Percentiles rank a stretch among this genome's conserved stretches.
Evolutionary conservation across 2,888 invertebrate species (phyloP).

Genomic region (Proisotoma minuta): DNA sequence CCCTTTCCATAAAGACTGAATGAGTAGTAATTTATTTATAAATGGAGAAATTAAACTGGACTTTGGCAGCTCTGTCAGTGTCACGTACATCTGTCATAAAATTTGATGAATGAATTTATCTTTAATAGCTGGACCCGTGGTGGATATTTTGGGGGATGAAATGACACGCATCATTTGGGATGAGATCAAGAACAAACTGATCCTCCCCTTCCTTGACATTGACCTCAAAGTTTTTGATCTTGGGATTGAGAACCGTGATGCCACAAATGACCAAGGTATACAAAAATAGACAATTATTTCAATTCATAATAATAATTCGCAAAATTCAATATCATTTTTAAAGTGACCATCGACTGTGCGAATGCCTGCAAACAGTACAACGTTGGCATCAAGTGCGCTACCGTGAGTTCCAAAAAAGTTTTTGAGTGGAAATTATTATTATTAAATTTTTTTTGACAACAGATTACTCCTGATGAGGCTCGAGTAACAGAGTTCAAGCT

Average conservation of each 20-base stretch:
- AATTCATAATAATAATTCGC: no score
- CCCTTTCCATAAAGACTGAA: no score
- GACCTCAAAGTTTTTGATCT: conserved; percentile 91
- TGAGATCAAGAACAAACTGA: conserved; percentile 92
- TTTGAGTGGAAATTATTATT: background rate
- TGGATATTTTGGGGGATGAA: conserved; percentile 90
- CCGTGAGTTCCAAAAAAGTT: conserved; percentile 18
- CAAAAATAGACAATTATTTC: no score
- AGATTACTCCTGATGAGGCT: conserved; percentile 84
- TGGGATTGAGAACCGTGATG: conserved; percentile 90
- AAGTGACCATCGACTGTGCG: conserved; percentile 95
- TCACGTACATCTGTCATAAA: no score
- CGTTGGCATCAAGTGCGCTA: conserved; percentile 98
- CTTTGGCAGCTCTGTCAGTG: no score
- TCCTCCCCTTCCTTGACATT: conserved; percentile 90
- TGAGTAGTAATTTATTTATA: no score
- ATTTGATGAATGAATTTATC: no score
- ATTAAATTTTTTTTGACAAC: background rate
- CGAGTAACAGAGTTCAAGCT: conserved; percentile 65
- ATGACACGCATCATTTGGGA: conserved; percentile 98
- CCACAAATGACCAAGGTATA: conserved; percentile 87
- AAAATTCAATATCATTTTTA: no score
- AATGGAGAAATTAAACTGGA: no score
- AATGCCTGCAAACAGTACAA: conserved; percentile 94
- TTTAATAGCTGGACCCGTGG: conserved; percentile 79